Base-by-base conservation (phyloP, 2,888 invertebrate genomes). In the Drosophila atripex region DNA sequence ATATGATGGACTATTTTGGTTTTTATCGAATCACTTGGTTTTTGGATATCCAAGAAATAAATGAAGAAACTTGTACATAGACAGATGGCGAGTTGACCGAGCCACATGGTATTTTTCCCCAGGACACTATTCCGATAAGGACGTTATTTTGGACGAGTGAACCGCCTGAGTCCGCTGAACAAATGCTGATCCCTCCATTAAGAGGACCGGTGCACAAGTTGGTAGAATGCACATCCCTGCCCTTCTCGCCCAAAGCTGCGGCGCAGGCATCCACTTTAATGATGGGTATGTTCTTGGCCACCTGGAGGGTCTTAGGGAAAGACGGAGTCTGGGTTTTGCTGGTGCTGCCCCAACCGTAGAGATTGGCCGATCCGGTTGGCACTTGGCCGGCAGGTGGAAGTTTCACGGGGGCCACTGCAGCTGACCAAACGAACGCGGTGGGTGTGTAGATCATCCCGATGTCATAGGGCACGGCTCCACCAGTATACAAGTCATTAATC, bases 71-170 rank as follows among this genome's bases (percentile, higher is more conserved):
- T 45, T 91, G 89, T 0, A 92, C 92, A 78, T 91, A 93, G 0
- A 93, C 92, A 0, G 93, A 92, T 0, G 93, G 93, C 1, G 90
- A 86, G 38, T 90, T 89, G 0, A 61, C 51, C n/a, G 80, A 77
- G 1, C 92, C 92, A 65, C 93, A 93, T 3, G 92, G 93, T 14
- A 90, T 77, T 32, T 86, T 74, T 6, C 93, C 93, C 93, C 93
- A 93, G 1, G 93, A 93, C 1, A 93, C 92, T 43, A 93, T 86
- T 39, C 93, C 93, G 68, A 93, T 78, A 66, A 88, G 83, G 4
- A 80, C 78, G 28, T 80, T 76, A 7, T 76, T 78, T 49, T 89
- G 83, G 3, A 90, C 80, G 56, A 91, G 65, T 4, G 90, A 90
- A 25, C 91, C 90, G 11, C 90, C 90, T 0, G 91, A 91, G 65